Base-by-base conservation (phyloP, 2,113 vertebrate species). In the Myotis yumanensis region DNA sequence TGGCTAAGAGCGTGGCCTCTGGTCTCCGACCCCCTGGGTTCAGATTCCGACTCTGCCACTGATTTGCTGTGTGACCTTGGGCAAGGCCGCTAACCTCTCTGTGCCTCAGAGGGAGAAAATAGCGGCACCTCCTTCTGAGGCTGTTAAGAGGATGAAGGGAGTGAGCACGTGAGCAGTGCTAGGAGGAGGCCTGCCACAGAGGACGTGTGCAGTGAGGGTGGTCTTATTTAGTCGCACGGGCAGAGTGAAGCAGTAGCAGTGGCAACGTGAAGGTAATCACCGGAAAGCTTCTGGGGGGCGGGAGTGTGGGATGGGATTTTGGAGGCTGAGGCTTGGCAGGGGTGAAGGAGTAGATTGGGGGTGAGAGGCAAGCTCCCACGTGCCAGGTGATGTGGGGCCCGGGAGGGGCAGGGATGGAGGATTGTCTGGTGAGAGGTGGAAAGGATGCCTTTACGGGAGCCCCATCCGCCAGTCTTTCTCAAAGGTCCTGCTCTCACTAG, bases 151-250 rank as follows among this genome's bases (percentile, higher is more conserved):
- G 71, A 68, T 25, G 35, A 32, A 81, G 54, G 35, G 52, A 57
- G 30, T 16, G 32, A 37, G 37, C 62, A 22, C 17, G 0, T 0
- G 37, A 23, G 12, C 28, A 15, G 37, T 11, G 8, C 68, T 9
- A 71, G 35, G 40, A 20, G 22, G 8, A 43, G 79, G 25, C 25
- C 43, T 72, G 52, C 75, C 86, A 1, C 28, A 15, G 69, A 54
- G 28, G 51, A 32, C 2, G 14, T 48, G 12, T 5, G 32, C 11
- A 1, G 0, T 1, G 28, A 90, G 37, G 10, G n/a, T 12, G 12
- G 76, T 76, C 48, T 54, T 51, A 7, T 10, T 72, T 43, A 25
- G 25, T 5, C 18, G 28, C 9, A 3, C 30, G 17, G 40, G 51
- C n/a, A 48, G 85, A 79, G 43, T 48, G 43, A 28, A 57, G 76